Percentiles rank a stretch among this genome's conserved stretches.
These are phyloP conservation scores for Dastarcus helophoroides DNA, from an alignment of 2,888 invertebrate genomes.

Conservation along the genomic window DNA sequence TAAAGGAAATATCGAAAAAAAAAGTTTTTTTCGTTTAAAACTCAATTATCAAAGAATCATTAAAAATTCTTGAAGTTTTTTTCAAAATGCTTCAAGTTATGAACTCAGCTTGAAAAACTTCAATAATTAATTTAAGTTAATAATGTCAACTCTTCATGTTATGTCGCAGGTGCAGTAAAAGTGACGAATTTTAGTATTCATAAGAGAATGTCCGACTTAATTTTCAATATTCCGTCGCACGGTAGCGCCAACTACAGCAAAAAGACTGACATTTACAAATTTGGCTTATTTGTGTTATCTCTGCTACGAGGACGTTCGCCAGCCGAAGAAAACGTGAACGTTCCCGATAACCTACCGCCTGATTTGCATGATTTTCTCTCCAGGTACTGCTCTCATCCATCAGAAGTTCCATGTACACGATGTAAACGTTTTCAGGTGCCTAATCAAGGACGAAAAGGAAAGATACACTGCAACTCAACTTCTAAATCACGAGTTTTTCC, in stretches of 20 bases:
- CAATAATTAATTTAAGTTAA: too few species aligned
- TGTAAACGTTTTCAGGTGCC: slow-evolving; percentile 42
- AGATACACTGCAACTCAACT: slow-evolving; percentile 69
- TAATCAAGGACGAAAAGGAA: slow-evolving; percentile 56
- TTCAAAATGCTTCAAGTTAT: too few species aligned
- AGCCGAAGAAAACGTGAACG: slow-evolving; percentile 40
- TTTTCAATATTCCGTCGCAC: slow-evolving; percentile 24
- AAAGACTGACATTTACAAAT: slow-evolving; percentile 62
- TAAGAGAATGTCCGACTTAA: slow-evolving; percentile 48
- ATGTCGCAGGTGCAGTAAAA: slow-evolving; percentile 44
- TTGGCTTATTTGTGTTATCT: slow-evolving; percentile 58
- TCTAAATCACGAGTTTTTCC: slow-evolving; percentile 58
- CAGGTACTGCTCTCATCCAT: slow-evolving; percentile 39
- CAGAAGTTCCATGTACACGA: slow-evolving; percentile 22
- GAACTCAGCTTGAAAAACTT: too few species aligned
- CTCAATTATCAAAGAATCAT: too few species aligned
- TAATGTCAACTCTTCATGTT: too few species aligned
- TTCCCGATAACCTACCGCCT: slow-evolving; percentile 47
- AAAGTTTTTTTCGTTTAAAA: too few species aligned
- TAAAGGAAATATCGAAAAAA: too few species aligned
- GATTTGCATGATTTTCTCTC: slow-evolving; percentile 62
- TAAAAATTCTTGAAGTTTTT: too few species aligned
- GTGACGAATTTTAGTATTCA: slow-evolving; percentile 62
- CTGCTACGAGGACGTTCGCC: slow-evolving; percentile 46
- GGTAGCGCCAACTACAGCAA: slow-evolving; percentile 39